Conservation (phyloP, 2,888 invertebrate genomes). For the Oscheius onirici region DNA sequence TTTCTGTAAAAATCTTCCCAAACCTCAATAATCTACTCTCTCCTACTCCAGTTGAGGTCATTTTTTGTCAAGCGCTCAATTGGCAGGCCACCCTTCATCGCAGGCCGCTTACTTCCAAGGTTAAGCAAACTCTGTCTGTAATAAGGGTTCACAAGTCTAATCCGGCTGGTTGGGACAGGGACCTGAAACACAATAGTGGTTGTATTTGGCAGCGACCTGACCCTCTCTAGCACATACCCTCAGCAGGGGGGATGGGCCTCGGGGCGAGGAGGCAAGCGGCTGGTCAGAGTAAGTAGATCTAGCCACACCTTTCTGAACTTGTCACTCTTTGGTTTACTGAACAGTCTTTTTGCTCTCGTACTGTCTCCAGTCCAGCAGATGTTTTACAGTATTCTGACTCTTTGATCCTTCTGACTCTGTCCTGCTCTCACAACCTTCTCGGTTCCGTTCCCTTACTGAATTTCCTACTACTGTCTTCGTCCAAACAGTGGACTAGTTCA, state of each 20-base stretch:
- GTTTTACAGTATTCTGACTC: too few relatives aligned
- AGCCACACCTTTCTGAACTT: background rate
- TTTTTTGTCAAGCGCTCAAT: constrained; percentile 15
- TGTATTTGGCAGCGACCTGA: background rate
- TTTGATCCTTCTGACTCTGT: too few relatives aligned
- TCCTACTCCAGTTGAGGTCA: constrained; percentile 19
- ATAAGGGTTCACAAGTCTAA: too few relatives aligned
- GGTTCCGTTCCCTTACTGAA: too few relatives aligned
- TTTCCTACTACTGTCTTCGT: too few relatives aligned
- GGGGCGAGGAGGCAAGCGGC: background rate
- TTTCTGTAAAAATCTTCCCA: too few relatives aligned
- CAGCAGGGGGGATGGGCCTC: background rate
- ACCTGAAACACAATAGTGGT: background rate
- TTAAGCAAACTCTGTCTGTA: constrained; percentile 19
- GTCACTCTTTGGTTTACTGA: too few relatives aligned
- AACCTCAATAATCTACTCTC: background rate
- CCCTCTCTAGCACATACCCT: background rate
- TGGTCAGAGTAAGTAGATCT: background rate
- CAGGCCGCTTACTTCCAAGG: constrained; percentile 23
- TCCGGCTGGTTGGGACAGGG: too few relatives aligned
- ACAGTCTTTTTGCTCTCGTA: too few relatives aligned
- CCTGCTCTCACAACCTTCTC: too few relatives aligned
- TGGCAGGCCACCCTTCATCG: constrained; percentile 1
- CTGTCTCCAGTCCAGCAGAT: too few relatives aligned
- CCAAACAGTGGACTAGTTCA: too few relatives aligned